Conservation (phyloP, 2,113 vertebrate genomes). For the Cyanistes caeruleus region DNA sequence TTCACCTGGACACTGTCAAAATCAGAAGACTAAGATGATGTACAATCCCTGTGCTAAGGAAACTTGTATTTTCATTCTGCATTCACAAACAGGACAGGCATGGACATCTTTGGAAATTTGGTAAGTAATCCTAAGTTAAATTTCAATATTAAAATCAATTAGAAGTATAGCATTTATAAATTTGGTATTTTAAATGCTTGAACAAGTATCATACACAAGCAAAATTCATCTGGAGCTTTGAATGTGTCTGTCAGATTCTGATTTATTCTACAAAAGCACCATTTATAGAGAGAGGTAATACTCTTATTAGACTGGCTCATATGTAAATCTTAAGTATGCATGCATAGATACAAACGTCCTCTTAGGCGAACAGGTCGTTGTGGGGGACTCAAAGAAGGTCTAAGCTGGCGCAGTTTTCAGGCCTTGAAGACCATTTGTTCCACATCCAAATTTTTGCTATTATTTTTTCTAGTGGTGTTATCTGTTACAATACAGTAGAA, state of each 20-base stretch:
- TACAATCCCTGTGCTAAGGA: background rate
- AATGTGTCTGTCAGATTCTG: background rate
- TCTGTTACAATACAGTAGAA: background rate
- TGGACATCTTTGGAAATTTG: background rate
- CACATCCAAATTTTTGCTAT: background rate
- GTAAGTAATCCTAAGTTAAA: background rate
- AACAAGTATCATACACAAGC: background rate
- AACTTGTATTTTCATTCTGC: background rate
- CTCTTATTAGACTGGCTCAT: background rate
- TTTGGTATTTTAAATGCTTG: background rate
- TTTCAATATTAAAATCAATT: background rate
- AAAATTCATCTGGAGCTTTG: background rate
- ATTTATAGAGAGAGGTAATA: background rate
- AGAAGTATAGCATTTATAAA: background rate
- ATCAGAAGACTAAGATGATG: background rate
- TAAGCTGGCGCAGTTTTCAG: background rate
- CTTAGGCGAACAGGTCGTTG: background rate
- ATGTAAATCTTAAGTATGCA: background rate
- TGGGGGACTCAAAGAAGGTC: background rate
- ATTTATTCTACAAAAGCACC: background rate
- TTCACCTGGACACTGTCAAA: background rate
- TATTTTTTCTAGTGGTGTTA: background rate
- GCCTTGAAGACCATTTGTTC: background rate
- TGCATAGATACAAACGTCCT: background rate
- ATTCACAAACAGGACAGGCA: background rate